Base-by-base conservation (phyloP, 2,797 vertebrate species). In the Sebastes matsubarae region DNA sequence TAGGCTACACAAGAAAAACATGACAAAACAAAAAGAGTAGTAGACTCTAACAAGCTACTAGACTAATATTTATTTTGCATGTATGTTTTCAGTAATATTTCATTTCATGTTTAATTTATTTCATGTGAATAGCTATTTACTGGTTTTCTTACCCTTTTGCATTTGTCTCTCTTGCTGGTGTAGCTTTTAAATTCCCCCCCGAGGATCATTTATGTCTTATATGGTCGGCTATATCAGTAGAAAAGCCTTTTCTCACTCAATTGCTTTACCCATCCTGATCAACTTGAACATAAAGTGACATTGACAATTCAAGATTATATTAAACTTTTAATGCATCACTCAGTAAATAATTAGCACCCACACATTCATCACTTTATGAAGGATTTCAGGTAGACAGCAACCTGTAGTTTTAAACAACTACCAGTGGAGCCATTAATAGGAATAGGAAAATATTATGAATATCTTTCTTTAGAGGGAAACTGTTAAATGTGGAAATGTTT, bases 261-360 rank as follows among this genome's bases (percentile, higher is more conserved):
- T 2, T 27, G 14, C 34, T 65, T 68, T 4, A 38, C 18, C 30
- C 24, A 13, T 34, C 9, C 50, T 24, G 6, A 65, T 30, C 7
- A 54, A 54, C 60, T 0, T 2, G 3, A 75, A 63, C 11, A 70
- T 9, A 16, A 57, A 67, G 30, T 7, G 55, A 75, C 59, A 42
- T 0, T 18, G 13, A 70, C 1, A 66, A 27, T 60, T 46, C 1
- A 71, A 64, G 12, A 68, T 72, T 52, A 76, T 13, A 75, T 77
- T 11, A 71, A 76, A 72, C 65, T 2, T 83, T 87, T 82, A 77
- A 84, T 85, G 16, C 12, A 61, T 82, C 8, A 72, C 13, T 76
- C 25, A 68, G 63, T 59, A 59, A 64, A 65, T 84, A 20, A 52
- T 69, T 20, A 68, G 30, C 57, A 72, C 60, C 67, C 18, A 77